Conservation (phyloP, 2,888 invertebrate genomes). For the Alcis repandata region DNA sequence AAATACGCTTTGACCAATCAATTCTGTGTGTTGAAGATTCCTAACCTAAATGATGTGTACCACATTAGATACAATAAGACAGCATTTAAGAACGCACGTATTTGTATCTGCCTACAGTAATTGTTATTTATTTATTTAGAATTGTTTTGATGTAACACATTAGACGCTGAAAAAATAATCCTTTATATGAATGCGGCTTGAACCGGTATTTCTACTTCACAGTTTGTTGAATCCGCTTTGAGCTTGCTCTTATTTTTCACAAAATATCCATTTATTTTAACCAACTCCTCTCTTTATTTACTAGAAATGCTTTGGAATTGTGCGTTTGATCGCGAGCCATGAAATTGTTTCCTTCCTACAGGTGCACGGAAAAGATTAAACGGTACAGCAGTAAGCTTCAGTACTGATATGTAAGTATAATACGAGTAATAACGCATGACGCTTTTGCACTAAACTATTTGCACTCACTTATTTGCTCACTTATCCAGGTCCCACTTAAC, state of each 20-base stretch:
- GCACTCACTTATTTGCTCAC: no score
- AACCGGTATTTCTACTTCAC: not conserved
- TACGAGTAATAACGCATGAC: not conserved
- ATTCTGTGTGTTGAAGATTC: no score
- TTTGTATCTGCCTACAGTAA: no score
- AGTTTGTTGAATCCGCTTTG: conserved; percentile 2
- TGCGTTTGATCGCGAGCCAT: conserved; percentile 54
- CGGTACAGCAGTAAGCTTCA: conserved; percentile 71
- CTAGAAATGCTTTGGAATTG: conserved; percentile 19
- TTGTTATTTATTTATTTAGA: no score
- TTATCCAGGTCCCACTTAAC: no score
- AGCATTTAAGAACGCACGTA: no score
- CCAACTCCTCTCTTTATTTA: conserved; percentile 3
- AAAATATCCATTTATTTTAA: conserved; percentile 8
- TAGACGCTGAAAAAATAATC: no score
- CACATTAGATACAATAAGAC: no score
- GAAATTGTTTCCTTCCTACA: conserved; percentile 69
- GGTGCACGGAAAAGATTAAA: conserved; percentile 80
- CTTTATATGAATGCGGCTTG: not conserved
- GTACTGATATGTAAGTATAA: conserved; percentile 66
- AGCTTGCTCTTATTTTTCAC: not conserved
- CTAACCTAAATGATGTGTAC: no score
- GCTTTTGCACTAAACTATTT: not conserved
- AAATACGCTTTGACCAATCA: no score
- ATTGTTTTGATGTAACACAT: no score